Conservation (phyloP, 2,888 invertebrate species). For the Molorchus minor region DNA sequence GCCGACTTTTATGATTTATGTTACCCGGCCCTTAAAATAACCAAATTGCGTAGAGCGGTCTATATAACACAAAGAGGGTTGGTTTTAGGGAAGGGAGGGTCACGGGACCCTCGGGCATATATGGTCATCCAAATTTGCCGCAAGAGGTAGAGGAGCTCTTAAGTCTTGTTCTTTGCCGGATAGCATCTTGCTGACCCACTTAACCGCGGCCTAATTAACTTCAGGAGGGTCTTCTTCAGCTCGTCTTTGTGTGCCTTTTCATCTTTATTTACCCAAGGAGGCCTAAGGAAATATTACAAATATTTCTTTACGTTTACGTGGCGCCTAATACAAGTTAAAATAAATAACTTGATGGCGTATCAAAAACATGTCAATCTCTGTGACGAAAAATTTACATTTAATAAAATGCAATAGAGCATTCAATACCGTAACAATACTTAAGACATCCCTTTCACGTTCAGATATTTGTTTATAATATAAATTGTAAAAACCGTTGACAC, state of each 20-base stretch:
- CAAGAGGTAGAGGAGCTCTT: conserved; percentile 25
- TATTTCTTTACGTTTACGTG: too few species aligned
- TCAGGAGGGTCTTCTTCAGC: conserved; percentile 32
- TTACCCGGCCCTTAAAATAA: conserved; percentile 30
- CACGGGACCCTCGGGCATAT: conserved; percentile 5
- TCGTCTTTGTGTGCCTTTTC: conserved; percentile 1
- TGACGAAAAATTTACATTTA: too few species aligned
- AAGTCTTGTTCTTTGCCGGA: conserved; percentile 23
- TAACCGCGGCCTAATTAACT: conserved; percentile 46
- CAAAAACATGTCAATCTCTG: too few species aligned
- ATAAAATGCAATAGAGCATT: too few species aligned
- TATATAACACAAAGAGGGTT: conserved; percentile 26
- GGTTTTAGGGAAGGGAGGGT: conserved; percentile 25
- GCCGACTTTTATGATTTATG: conserved; percentile 29
- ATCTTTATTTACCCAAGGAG: conserved; percentile 19
- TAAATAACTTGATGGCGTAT: too few species aligned
- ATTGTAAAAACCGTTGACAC: too few species aligned
- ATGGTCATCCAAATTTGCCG: conserved; percentile 21
- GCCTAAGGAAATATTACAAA: not conserved
- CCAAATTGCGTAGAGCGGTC: conserved; percentile 30
- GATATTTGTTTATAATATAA: too few species aligned
- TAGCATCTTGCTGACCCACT: conserved; percentile 44
- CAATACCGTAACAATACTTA: too few species aligned
- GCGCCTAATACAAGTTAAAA: not conserved
- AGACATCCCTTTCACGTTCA: too few species aligned